Conservation (phyloP, 2,113 vertebrate species). For the Poecile atricapillus region DNA sequence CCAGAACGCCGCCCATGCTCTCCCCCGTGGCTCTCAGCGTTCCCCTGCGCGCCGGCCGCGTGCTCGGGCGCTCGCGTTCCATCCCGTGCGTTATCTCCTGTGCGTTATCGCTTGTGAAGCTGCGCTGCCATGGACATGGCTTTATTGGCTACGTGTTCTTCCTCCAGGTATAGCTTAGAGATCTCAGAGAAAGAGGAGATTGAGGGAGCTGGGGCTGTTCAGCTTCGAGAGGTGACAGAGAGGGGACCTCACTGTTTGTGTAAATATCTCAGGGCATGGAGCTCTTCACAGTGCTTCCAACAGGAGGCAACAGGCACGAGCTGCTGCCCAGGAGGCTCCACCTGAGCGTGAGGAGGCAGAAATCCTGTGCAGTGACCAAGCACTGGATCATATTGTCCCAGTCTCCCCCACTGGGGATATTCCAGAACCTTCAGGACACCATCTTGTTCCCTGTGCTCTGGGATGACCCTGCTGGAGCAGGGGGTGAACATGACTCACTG, state of each 20-base stretch:
- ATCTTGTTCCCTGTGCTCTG: background rate
- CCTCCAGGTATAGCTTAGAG: background rate
- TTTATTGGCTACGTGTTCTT: rapidly evolving
- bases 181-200: background rate
- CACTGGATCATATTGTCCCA: background rate
- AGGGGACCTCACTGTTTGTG: background rate
- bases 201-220: background rate
- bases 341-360: background rate
- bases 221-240: background rate
- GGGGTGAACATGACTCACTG: no score
- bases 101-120: background rate
- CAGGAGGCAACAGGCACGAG: rapidly evolving
- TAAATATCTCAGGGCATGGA: background rate
- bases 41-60: background rate
- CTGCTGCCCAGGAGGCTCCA: background rate
- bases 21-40: rapidly evolving
- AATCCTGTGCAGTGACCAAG: background rate
- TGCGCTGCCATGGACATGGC: background rate
- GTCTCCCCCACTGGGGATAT: background rate
- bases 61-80: background rate
- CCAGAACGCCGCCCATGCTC: no score
- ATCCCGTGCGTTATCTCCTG: no score
- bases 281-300: background rate
- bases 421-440: background rate
- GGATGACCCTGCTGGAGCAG: background rate